Base-by-base conservation (phyloP, 2,113 vertebrate genomes). In the Ophthalmolycus amberensis region DNA sequence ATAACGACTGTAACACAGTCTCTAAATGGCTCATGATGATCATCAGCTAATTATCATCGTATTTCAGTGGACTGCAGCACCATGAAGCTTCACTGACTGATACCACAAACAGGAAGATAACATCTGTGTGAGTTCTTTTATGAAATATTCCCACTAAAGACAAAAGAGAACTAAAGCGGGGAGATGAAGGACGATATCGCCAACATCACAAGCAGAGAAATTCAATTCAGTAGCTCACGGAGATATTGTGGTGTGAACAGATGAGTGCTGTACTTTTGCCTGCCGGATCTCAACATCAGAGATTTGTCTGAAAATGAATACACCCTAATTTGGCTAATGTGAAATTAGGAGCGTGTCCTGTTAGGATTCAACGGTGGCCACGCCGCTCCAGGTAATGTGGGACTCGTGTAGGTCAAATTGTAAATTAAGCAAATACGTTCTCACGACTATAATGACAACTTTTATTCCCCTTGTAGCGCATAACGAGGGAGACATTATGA, bases 401-500 rank as follows among this genome's bases (percentile, higher is more conserved):
- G 77, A 79, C 50, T 71, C 58, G 58, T 70, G 79, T 72, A 88
- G 87, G 85, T 90, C 84, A 90, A 82, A 84, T 77, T 80, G 68
- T 85, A 85, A 90, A 90, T 91, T 72, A 88, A 70, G 80, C 71
- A 88, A 87, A 85, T 84, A 83, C 76, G 76, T 87, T 88, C 66
- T 83, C 63, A 54, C 37, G 46, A 46, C 71, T 77, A 44, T 86
- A 85, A 84, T 82, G 77, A 84, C 52, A 6, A 52, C 80, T 83
- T 90, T 80, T 80, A 82, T 88, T 87, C 66, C 72, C 73, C 71
- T 72, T 20, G 71, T 69, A 78, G 50, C 83, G 50, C 66, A 91
- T 90, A 78, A 88, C 85, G 83, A 29, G 63, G 63, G 66, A 84
- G 16, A 77, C 84, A 91, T 86, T 73, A 67, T 25, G 75, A 85